phyloP scores from a whole-genome alignment of 1,140 invertebrate species.

The Eupristina koningsbergeri region DNA sequence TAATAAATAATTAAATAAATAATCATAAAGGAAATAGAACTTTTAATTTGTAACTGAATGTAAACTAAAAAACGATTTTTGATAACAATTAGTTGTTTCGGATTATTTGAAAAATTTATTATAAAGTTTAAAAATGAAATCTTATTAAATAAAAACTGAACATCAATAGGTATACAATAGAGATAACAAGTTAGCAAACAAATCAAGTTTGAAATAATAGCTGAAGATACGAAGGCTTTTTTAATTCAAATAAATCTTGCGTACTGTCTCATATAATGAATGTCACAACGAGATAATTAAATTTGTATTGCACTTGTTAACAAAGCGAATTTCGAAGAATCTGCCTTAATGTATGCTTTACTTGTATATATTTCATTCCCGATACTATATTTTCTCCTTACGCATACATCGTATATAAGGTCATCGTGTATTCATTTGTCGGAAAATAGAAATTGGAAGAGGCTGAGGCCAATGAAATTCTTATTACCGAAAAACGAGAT shows the following conservation, averaged over 20 bases:
- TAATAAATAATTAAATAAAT: too few species aligned
- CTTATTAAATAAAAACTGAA: too few species aligned
- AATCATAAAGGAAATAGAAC: too few species aligned
- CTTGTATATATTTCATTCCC: too few species aligned
- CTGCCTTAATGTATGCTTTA: background rate
- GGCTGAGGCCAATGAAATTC: background rate
- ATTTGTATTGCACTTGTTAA: slow-evolving; percentile 29
- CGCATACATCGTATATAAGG: background rate
- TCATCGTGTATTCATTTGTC: background rate
- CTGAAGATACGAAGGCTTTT: background rate
- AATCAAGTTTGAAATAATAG: background rate
- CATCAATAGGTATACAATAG: too few species aligned
- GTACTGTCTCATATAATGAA: background rate
- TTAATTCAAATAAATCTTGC: slow-evolving; percentile 13
- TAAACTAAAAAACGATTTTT: too few species aligned
- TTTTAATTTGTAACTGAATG: too few species aligned
- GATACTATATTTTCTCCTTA: background rate
- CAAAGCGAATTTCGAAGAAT: slow-evolving; percentile 3
- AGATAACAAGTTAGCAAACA: background rate
- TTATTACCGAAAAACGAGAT: background rate
- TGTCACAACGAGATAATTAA: background rate
- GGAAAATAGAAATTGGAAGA: background rate
- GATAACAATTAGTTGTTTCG: too few species aligned
- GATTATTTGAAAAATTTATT: too few species aligned
- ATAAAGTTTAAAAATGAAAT: too few species aligned